Evolutionary conservation across 2,888 invertebrate genomes (phyloP).

Genomic region (Sceliomorpha sp.): DNA sequence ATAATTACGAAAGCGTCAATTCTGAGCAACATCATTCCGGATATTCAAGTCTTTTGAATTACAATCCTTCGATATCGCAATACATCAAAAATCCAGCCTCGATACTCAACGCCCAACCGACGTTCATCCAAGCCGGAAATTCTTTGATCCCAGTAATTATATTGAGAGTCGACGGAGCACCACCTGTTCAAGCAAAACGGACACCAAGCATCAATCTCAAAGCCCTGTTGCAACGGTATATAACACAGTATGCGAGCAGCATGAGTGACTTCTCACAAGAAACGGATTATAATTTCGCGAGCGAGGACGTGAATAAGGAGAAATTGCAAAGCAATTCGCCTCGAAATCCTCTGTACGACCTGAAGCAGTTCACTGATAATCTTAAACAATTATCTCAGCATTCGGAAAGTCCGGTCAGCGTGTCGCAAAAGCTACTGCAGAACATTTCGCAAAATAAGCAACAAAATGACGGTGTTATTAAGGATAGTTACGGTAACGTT

Average conservation of each 20-base stretch:
- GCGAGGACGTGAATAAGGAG: constrained; percentile 27
- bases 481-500: constrained; percentile 49
- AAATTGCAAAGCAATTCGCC: constrained; percentile 2
- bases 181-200: constrained; percentile 67
- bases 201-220: constrained; percentile 74
- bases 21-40: constrained; percentile 54
- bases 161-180: constrained; percentile 73
- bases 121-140: constrained; percentile 75
- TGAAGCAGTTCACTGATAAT: constrained; percentile 68
- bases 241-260: constrained; percentile 72
- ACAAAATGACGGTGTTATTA: constrained; percentile 19
- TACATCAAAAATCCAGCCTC: constrained; percentile 76
- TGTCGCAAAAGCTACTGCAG: constrained; percentile 5
- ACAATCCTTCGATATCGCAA: constrained; percentile 77
- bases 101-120: constrained; percentile 75
- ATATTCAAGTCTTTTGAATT: constrained; percentile 72
- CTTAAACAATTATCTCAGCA: constrained; percentile 59
- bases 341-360: constrained; percentile 66
- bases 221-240: constrained; percentile 73
- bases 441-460: constrained; percentile 7
- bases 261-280: constrained; percentile 64
- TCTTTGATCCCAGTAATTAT: constrained; percentile 77
- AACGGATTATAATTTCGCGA: constrained; percentile 61
- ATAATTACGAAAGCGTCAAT: constrained; percentile 36
- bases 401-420: constrained; percentile 8